phyloP scores from a whole-genome alignment of 37 sponge, comb jelly and placozoan genomes.

The Chondrosia reniformis region DNA sequence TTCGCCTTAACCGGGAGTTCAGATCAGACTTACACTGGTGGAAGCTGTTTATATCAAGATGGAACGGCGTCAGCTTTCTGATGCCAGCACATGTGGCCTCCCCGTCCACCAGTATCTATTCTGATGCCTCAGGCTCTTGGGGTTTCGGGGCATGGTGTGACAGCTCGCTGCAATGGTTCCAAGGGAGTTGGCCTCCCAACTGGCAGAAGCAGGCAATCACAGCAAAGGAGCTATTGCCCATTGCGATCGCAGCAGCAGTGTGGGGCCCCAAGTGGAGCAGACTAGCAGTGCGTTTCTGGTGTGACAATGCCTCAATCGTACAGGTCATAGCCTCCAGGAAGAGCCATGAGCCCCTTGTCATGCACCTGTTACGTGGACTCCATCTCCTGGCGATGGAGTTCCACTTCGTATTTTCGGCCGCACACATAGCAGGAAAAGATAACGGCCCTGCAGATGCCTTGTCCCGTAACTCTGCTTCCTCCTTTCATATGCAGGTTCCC shows the following conservation, averaged over 20 bases:
- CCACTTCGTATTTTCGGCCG: neutral
- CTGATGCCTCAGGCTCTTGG: conserved; percentile 18
- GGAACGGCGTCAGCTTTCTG: conserved; percentile 31
- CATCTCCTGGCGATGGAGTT: neutral
- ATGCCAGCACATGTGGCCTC: neutral
- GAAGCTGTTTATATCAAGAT: neutral
- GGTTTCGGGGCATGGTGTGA: conserved; percentile 9
- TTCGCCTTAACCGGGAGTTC: conserved; percentile 30
- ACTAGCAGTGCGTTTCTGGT: neutral
- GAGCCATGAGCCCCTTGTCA: neutral
- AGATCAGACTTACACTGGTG: conserved; percentile 36
- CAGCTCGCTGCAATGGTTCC: neutral
- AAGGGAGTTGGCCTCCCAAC: neutral
- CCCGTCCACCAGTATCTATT: neutral
- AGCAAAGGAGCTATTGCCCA: conserved; percentile 2
- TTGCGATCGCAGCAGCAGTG: neutral
- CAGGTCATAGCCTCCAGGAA: neutral
- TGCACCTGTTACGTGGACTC: conserved; percentile 1
- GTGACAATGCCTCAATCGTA: conserved; percentile 3
- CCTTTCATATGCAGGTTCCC: neutral
- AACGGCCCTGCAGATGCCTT: conserved; percentile 5
- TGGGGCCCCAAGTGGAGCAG: conserved; percentile 2
- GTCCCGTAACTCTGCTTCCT: neutral
- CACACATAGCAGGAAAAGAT: neutral
- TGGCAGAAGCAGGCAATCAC: neutral